A percentile compares a stretch with the other conserved stretches of the same genome.
Conservation (phyloP, 2,113 vertebrate genomes). For the Leptosomus discolor region DNA sequence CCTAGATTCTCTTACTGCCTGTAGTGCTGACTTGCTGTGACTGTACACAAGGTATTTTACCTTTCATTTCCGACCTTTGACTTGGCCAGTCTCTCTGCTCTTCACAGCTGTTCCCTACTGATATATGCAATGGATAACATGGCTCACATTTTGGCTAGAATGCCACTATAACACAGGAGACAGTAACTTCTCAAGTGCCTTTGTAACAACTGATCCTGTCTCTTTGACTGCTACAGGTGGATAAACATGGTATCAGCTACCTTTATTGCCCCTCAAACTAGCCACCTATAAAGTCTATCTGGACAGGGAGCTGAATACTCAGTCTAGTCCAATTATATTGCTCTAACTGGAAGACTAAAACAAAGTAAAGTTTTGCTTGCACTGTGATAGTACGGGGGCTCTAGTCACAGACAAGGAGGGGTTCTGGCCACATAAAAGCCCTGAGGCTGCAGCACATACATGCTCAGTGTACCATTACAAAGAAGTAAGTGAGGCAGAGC, state of each 20-base stretch:
- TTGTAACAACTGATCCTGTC: not conserved
- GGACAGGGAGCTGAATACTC: not conserved
- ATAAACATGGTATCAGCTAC: not conserved
- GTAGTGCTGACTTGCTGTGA: too few relatives aligned
- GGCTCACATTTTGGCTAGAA: not conserved
- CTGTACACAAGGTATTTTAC: too few relatives aligned
- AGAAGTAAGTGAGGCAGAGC: not conserved
- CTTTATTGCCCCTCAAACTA: not conserved
- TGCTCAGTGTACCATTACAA: rapidly evolving
- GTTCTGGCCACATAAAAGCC: not conserved
- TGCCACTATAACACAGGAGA: not conserved
- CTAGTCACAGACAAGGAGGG: not conserved
- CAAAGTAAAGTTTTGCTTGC: not conserved
- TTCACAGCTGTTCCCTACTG: not conserved
- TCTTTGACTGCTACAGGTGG: not conserved
- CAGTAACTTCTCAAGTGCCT: not conserved
- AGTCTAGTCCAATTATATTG: not conserved
- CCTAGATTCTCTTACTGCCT: too few relatives aligned
- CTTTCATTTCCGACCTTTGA: too few relatives aligned
- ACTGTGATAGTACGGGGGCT: not conserved
- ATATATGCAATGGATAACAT: rapidly evolving
- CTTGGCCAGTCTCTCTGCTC: not conserved
- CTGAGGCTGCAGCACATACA: not conserved
- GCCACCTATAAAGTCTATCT: not conserved
- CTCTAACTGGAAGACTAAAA: not conserved